Base-by-base conservation (phyloP, 2,113 vertebrate species). In the Rhodinocichla rosea region DNA sequence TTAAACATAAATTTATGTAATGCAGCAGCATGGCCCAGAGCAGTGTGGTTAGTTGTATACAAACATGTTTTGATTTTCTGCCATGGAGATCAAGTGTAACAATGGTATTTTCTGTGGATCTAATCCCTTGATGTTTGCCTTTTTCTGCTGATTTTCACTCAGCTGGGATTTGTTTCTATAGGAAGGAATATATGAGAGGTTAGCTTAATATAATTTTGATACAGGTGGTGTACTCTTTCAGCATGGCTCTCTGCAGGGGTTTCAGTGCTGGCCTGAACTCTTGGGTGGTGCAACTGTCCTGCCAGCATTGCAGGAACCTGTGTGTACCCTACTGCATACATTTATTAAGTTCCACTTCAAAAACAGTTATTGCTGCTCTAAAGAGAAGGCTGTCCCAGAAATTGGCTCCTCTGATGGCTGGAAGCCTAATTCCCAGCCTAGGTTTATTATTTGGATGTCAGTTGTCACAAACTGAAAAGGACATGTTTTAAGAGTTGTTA, bases 301-400 rank as follows among this genome's bases (percentile, higher is more conserved):
- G 60, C 32, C 4, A 17, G 52, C 60, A 8, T n/a, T 64, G 53
- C 75, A 88, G 67, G 75, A 77, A 50, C 37, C 39, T 8, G 5
- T n/a, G 65, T 1, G 1, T 40, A 73, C 37, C 50, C 64, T 78
- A 5, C 26, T 52, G n/a, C 22, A 7, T 10, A 7, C 0, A 0
- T 79, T 84, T 70, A 22, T 47, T 56, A 57, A 74, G 14, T 89
- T 83, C 56, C 47, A 63, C 70, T 76, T 91, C 84, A 67, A 82
- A 91, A 64, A 52, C 37, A 83, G 28, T 90, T 83, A 15, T 15
- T 92, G 44, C 44, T 87, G 68, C 63, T 92, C 47, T 40, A 30
- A 63, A 75, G 60, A 80, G 49, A 73, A 80, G 45, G 64, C 68
- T 92, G 55, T 74, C 80, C 24, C 42, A 78, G 73, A 69, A 87